Conservation (phyloP, 2,113 vertebrate genomes). For the Grammomys dolichurus region DNA sequence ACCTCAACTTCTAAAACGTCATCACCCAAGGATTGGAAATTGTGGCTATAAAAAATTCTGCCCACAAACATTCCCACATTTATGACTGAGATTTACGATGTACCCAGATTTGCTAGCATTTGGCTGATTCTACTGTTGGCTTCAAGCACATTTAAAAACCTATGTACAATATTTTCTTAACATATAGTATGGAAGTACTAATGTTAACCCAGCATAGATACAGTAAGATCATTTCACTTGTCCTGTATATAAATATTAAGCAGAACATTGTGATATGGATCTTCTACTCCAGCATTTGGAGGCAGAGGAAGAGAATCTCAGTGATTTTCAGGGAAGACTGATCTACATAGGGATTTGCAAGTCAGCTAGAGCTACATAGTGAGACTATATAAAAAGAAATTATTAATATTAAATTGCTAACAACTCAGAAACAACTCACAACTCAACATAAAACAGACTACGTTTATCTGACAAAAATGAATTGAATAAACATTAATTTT, state of each 20-base stretch:
- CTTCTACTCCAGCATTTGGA: background rate
- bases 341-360: background rate
- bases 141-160: background rate
- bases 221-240: background rate
- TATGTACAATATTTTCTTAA: background rate
- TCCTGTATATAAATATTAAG: slow-evolving; percentile 8
- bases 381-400: background rate
- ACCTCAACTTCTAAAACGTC: background rate
- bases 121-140: background rate
- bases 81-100: background rate
- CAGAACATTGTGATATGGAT: too few species aligned
- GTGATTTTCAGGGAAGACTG: background rate
- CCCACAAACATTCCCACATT: background rate
- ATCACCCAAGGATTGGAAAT: slow-evolving; percentile 6
- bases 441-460: background rate
- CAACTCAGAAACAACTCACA: background rate
- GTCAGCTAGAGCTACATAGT: background rate
- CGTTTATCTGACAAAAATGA: background rate
- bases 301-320: background rate
- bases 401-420: background rate
- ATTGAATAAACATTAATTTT: slow-evolving; percentile 16
- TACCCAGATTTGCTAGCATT: background rate
- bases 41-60: background rate
- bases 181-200: background rate
- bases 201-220: background rate